Percentiles rank a stretch among this genome's conserved stretches.
Conservation (phyloP, 2,113 vertebrate species). For the Peromyscus polionotus region DNA sequence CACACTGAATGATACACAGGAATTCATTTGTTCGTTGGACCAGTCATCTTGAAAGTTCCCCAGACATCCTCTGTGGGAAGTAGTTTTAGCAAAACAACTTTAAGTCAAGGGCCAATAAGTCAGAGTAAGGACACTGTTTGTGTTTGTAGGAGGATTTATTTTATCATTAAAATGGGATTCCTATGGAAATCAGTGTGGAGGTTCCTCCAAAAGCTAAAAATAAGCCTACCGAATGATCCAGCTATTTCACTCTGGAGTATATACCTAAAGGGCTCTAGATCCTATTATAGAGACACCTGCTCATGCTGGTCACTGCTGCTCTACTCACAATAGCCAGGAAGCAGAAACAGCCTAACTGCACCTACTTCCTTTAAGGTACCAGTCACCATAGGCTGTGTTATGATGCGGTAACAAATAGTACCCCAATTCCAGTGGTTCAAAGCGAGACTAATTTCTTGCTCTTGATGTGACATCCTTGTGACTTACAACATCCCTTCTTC, state of each 20-base stretch:
- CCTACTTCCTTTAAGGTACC: not conserved
- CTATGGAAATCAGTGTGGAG: not conserved
- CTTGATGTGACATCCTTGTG: not conserved
- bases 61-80: not conserved
- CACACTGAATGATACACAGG: not conserved
- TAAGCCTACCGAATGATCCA: not conserved
- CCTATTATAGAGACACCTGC: not conserved
- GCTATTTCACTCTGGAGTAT: not conserved
- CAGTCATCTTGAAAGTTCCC: not conserved
- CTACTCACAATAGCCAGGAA: too few relatives aligned
- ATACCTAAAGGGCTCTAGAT: not conserved
- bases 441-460: not conserved
- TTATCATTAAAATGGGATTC: not conserved
- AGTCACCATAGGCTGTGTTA: not conserved
- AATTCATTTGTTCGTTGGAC: not conserved
- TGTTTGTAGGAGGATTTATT: not conserved
- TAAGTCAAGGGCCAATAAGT: not conserved
- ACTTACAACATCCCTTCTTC: not conserved
- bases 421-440: not conserved
- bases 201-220: not conserved
- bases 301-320: not conserved
- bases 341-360: not conserved
- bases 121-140: not conserved
- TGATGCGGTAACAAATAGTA: not conserved
- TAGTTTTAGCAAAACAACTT: slow-evolving; percentile 10